Base-by-base conservation (phyloP, 2,113 vertebrate genomes). In the Antigone vipio region DNA sequence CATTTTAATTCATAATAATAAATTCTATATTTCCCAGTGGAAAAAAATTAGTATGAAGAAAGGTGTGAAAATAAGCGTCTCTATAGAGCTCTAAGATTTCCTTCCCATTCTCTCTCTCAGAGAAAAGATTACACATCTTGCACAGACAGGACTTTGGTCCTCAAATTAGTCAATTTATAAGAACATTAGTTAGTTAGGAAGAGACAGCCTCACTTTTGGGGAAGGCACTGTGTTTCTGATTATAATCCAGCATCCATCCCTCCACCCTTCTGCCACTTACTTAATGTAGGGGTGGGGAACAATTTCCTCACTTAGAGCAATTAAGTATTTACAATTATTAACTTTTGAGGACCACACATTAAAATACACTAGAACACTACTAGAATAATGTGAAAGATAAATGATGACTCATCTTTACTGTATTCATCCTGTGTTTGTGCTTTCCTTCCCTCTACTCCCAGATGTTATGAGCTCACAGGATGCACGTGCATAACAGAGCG, bases 401-500 rank as follows among this genome's bases (percentile, higher is more conserved):
- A 16, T 16, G 15, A 74, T 67, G 35, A 56, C 15, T 89, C 22
- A 35, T 74, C 76, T 58, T 30, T 66, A 34, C 21, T 75, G 44
- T 30, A 77, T 10, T 73, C 8, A 0, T 35, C 30, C 45, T 19
- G 2, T 29, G 30, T 21, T 42, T 1, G 0, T 42, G 45, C 47
- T 71, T 75, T 73, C 27, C 29, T 53, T 83, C 45, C 27, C 20
- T 23, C n/a, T 69, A 12, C n/a, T 63, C 58, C 49, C 34, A 34
- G 44, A 55, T 13, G 18, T 60, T 64, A 45, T 11, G 60, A 78
- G 52, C 17, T 56, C 40, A 59, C 47, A 63, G 38, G 26, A 76
- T 16, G 20, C 18, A 29, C 9, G 12, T 34, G 34, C 23, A 3
- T 22, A 90, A 88, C 60, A 87, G 3, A 74, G 7, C 42, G 27